Percentiles rank a stretch among this genome's conserved stretches.
These are phyloP conservation scores for Ecliptopera silaceata DNA, from an alignment of 2,888 invertebrate genomes.

Conservation along the genomic window DNA sequence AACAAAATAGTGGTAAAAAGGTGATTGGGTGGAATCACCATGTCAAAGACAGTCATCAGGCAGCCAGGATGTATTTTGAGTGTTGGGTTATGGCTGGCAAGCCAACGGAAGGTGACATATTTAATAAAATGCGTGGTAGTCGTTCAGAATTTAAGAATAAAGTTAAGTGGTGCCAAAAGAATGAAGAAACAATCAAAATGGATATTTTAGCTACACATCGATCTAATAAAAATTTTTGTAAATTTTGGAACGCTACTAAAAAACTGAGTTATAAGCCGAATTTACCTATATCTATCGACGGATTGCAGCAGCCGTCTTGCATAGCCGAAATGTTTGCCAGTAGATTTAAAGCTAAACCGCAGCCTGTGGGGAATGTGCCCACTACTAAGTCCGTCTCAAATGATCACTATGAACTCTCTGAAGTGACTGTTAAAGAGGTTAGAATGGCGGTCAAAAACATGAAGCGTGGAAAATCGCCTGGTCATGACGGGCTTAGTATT, in stretches of 20 bases:
- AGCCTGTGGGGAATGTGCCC: slow-evolving; percentile 2
- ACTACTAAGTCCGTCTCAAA: background rate
- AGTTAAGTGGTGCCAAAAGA: no score
- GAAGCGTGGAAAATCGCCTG: slow-evolving; percentile 16
- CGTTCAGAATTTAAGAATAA: no score
- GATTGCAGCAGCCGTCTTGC: background rate
- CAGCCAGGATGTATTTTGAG: no score
- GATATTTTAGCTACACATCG: slow-evolving; percentile 7
- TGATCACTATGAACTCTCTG: background rate
- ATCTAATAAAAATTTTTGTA: background rate
- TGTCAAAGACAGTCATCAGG: no score
- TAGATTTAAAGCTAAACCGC: background rate
- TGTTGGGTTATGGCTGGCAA: no score
- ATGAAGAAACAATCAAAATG: no score
- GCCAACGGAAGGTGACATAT: no score
- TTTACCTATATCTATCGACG: slow-evolving; percentile 8
- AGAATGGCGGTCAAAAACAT: slow-evolving; percentile 1
- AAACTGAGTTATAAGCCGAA: slow-evolving; percentile 11
- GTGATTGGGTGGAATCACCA: no score
- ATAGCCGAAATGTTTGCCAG: slow-evolving; percentile 5
- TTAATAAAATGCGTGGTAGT: no score
- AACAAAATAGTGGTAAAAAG: no score
- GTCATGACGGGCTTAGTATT: slow-evolving; percentile 13
- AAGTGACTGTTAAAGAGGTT: background rate
- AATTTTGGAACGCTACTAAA: slow-evolving; percentile 12